Base-by-base conservation (phyloP, 2,797 vertebrate species). In the Gouania willdenowi region DNA sequence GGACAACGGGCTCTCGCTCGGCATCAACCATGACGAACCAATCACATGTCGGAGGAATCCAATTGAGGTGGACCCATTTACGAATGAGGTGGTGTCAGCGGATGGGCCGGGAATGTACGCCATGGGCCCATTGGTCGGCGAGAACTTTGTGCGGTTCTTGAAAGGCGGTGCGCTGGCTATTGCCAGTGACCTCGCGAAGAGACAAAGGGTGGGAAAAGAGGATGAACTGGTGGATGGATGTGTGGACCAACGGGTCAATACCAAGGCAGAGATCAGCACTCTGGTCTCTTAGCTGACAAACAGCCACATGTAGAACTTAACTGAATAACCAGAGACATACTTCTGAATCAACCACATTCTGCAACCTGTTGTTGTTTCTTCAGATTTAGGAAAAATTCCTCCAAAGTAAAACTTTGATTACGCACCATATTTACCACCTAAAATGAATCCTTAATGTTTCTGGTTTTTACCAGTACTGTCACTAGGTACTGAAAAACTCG, bases 121-220 rank as follows among this genome's bases (percentile, higher is more conserved):
- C 44, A 87, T 91, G 84, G 90, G 89, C 1, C 90, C 90, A 0
- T 35, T 91, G 4, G 88, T 91, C 1, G 90, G 90, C 0, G 90
- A 91, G 68, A 91, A 91, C 79, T 91, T 91, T 48, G 90, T 91
- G 19, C 63, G 90, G n/a, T 91, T 91, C 64, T 71, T 90, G 14
- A 90, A 90, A 36, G 90, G 90, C 1, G 90, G 90, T 0, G 89
- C 88, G 1, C 73, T 91, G 17, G 89, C 86, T 1, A 87, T 89
- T 3, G 86, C 77, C 0, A 82, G 86, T 2, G 71, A 89, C 52
- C 57, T 90, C 2, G 50, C 69, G 12, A 74, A 71, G 50, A 59
- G 31, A 6, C 45, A 14, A 3, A 26, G 49, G 6, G 4, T 11
- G 5, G 34, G 16, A 14, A 44, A 9, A 5, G 25, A 8, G 6